Percentiles rank a stretch among this genome's conserved stretches.
Evolutionary conservation across 2,113 vertebrate species (phyloP).

Genomic region (Ammospiza nelsoni): DNA sequence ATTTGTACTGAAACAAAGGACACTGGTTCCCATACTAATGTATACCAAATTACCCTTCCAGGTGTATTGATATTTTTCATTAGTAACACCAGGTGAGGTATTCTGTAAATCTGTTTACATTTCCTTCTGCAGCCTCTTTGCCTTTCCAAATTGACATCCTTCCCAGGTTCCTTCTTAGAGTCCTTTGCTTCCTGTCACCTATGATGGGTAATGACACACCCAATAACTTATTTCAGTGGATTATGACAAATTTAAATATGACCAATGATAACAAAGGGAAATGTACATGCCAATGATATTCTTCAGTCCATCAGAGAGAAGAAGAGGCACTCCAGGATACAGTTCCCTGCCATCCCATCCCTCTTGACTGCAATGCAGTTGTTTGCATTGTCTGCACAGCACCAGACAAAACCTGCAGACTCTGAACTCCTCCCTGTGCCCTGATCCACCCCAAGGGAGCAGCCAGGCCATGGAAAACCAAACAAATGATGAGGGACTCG

Average conservation of each 20-base stretch:
- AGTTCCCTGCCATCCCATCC: background rate
- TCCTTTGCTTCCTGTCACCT: background rate
- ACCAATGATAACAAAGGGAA: background rate
- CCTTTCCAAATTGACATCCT: background rate
- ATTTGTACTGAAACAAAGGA: background rate
- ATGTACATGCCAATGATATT: background rate
- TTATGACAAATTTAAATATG: background rate
- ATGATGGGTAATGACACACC: background rate
- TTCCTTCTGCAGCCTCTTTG: background rate
- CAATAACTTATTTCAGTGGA: background rate
- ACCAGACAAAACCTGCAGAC: background rate
- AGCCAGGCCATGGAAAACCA: background rate
- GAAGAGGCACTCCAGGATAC: background rate
- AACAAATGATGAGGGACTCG: accelerated
- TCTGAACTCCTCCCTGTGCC: background rate
- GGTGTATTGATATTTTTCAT: background rate
- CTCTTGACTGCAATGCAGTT: background rate
- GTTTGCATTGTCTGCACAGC: background rate
- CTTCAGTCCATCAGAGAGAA: background rate
- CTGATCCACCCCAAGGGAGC: background rate
- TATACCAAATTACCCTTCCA: background rate
- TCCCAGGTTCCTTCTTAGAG: background rate
- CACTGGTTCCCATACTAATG: accelerated
- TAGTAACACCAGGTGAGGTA: background rate
- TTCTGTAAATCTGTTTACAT: background rate